Conservation (phyloP, 2,113 vertebrate species). For the Cariama cristata region DNA sequence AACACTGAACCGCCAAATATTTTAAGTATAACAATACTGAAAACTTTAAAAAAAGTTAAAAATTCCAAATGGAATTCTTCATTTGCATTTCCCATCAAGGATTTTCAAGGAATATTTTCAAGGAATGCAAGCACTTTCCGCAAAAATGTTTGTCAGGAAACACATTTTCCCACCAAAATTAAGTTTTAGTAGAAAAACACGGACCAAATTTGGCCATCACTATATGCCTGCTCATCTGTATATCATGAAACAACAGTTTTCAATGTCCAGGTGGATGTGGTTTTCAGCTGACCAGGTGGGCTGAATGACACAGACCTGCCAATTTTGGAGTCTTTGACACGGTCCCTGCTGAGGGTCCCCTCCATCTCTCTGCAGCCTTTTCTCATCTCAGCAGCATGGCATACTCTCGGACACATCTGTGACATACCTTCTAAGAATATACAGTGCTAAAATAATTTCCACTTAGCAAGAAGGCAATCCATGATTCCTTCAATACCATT, state of each 20-base stretch:
- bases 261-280: not conserved
- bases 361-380: not conserved
- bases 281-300: not conserved
- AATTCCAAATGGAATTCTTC: not conserved
- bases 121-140: not conserved
- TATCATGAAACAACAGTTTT: not conserved
- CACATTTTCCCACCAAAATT: not conserved
- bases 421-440: not conserved
- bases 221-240: not conserved
- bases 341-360: not conserved
- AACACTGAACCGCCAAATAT: not conserved
- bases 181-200: not conserved
- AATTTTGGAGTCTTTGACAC: not conserved
- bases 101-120: not conserved
- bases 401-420: rapidly evolving
- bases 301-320: not conserved
- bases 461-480: not conserved
- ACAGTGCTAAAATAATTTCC: not conserved
- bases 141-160: not conserved
- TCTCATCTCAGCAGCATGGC: not conserved
- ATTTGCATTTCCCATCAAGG: not conserved
- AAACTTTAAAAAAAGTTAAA: not conserved
- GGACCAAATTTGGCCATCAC: not conserved
- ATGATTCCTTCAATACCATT: not conserved
- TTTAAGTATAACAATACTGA: not conserved